Base-by-base conservation (phyloP, 2,888 invertebrate species). In the Tipula unca region DNA sequence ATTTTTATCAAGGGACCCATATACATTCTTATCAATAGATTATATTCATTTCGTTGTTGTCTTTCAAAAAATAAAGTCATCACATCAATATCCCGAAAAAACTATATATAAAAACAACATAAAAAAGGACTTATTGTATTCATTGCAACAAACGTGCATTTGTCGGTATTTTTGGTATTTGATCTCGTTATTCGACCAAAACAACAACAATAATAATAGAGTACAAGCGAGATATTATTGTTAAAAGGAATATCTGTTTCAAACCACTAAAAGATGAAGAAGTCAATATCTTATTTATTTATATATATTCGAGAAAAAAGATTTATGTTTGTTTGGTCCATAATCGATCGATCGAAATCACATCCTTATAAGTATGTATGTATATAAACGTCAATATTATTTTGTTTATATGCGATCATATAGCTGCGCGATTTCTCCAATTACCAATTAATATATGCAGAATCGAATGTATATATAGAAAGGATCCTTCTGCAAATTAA, bases 191-290 rank as follows among this genome's bases (percentile, higher is more conserved):
- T 54, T 54, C 17, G 69, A 25, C 69, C 69, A 25, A 25, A 69
- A 54, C 69, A 69, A 54, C 69, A 69, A 69, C 20, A 69, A 25
- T 69, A 20, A 69, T 10, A 25, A 25, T 69, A 69, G 25, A 69
- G 20, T 10, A 69, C 69, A 69, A 69, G 69, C 69, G 25, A 69
- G 20, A 69, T 69, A 69, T 69, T 69, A 69, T 69, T 69, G 69
- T 69, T 69, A 25, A 69, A 69, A 69, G 69, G 69, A 69, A 25
- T 10, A 69, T 69, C 25, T 69, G 25, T 69, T 69, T 69, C 69
- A 69, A 69, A 69, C 69, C 69, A 69, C 69, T 69, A 69, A 25
- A 48, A 69, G 69, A 69, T 69, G 69, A 69, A 69, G 69, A 69
- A 69, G 69, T 69, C 69, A 69, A 13, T 69, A 13, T 69, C 17